These are phyloP conservation scores for Bhutanitis thaidina DNA, from an alignment of 2,888 invertebrate species.

Conservation along the genomic window DNA sequence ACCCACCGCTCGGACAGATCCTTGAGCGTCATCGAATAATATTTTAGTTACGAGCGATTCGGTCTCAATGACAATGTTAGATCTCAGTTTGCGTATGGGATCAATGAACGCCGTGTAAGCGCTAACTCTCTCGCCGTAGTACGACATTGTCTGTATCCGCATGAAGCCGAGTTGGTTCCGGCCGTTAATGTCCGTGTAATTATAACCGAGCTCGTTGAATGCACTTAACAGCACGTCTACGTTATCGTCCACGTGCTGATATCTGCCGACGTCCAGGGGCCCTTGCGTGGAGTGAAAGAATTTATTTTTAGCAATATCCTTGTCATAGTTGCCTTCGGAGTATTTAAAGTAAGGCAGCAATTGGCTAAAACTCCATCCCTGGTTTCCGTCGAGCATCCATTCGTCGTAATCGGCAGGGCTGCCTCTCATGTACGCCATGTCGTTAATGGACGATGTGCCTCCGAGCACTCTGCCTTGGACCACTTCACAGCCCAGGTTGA, in stretches of 20 bases:
- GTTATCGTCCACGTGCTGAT: slow-evolving; percentile 66
- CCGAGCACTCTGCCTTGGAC: slow-evolving; percentile 67
- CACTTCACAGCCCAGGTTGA: slow-evolving; percentile 56
- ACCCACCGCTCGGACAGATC: slow-evolving; percentile 44
- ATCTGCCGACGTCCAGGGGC: slow-evolving; percentile 66
- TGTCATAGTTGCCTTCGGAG: slow-evolving; percentile 72
- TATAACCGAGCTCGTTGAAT: slow-evolving; percentile 64
- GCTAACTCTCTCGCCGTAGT: slow-evolving; percentile 69
- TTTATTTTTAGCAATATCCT: slow-evolving; percentile 65
- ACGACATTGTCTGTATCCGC: slow-evolving; percentile 69
- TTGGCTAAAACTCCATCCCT: slow-evolving; percentile 64
- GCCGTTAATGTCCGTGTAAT: slow-evolving; percentile 69
- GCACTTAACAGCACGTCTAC: slow-evolving; percentile 65
- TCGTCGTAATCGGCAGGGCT: slow-evolving; percentile 71
- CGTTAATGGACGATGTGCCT: slow-evolving; percentile 66
- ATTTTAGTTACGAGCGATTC: slow-evolving; percentile 68
- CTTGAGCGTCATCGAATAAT: slow-evolving; percentile 43
- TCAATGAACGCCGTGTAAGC: slow-evolving; percentile 67
- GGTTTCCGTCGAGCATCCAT: slow-evolving; percentile 65
- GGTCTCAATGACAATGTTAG: slow-evolving; percentile 56
- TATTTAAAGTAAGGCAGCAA: slow-evolving; percentile 69
- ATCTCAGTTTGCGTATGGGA: slow-evolving; percentile 57
- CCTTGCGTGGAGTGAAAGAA: slow-evolving; percentile 68
- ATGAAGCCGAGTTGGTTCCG: slow-evolving; percentile 67
- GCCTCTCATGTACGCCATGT: slow-evolving; percentile 71